These are phyloP conservation scores for Heteropelma amictum DNA, from an alignment of 2,888 invertebrate species.

Conservation along the genomic window DNA sequence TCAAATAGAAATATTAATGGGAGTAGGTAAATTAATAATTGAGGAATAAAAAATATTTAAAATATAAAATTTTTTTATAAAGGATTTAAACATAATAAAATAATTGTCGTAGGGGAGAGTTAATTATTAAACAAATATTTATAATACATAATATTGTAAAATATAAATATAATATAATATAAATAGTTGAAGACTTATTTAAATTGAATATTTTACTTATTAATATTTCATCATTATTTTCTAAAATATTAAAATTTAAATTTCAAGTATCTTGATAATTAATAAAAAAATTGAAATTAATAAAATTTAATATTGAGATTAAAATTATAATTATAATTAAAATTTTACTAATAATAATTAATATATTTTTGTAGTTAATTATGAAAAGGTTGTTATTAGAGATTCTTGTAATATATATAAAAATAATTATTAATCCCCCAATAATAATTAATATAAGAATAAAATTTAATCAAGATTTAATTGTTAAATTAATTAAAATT, in stretches of 20 bases:
- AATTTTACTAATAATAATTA: constrained; percentile 65
- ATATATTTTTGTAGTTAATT: constrained; percentile 63
- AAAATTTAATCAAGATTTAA: constrained; percentile 80
- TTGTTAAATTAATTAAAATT: background rate
- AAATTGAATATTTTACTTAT: background rate
- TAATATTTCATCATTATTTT: background rate
- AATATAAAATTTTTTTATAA: constrained; percentile 63
- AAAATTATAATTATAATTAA: constrained; percentile 62
- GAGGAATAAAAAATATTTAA: constrained; percentile 83
- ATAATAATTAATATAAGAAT: constrained; percentile 82
- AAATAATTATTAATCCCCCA: constrained; percentile 83
- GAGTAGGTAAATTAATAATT: constrained; percentile 81
- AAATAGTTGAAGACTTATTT: background rate
- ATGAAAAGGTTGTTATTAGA: constrained; percentile 70
- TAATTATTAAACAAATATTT: constrained; percentile 43
- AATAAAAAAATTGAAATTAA: constrained; percentile 71
- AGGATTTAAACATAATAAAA: constrained; percentile 64
- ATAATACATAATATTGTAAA: constrained; percentile 80
- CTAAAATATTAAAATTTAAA: background rate
- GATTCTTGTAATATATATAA: constrained; percentile 82
- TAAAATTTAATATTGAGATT: background rate
- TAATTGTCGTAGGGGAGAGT: constrained; percentile 19
- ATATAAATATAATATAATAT: constrained; percentile 80
- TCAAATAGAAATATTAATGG: constrained; percentile 82
- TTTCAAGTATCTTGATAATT: constrained; percentile 49